Evolutionary conservation across 2,888 invertebrate species (phyloP), one percentile per base, ranked within the genome.

Genomic region (Cephonodes hylas): DNA sequence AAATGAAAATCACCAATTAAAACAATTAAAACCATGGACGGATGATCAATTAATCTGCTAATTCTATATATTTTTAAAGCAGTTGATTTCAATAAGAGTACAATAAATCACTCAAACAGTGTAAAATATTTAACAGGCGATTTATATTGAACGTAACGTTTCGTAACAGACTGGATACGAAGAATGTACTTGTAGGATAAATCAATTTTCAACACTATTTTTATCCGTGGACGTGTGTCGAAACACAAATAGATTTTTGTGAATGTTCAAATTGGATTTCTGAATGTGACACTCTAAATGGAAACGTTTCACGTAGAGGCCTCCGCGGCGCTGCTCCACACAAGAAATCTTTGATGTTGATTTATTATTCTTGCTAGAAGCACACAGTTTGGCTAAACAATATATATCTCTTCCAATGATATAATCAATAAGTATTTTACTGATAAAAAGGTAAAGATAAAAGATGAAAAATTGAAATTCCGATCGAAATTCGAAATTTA

Each of bases 231-330:
- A 66, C 72, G 71, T 74, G 71, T 77, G 68, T 73, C 65, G 77
- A 74, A 76, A 77, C 66, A 75, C 72, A 78, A 77, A 77, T 81
- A 77, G 74, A 76, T 76, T 76, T 74, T 74, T 65, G 67, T 67
- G 70, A 73, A 74, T 69, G 76, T 73, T 74, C 66, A 76, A 81
- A 81, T 83, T 74, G 72, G 72, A 74, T 81, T 77, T 72, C 70
- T 75, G 75, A 66, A 67, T 63, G 70, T 67, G 75, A 76, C 76
- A 63, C 73, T 69, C 68, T 69, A 69, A 78, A 74, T 73, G 69
- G 70, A 68, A 72, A 67, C 62, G 70, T 73, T 76, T 72, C 70
- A 60, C 64, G 66, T 62, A 67, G 66, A 70, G 72, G 70, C 67
- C 65, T 71, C 70, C 68, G 65, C 60, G 62, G 60, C 62, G 64